Conservation (phyloP, 2,888 invertebrate genomes). For the Steromphala cineraria region DNA sequence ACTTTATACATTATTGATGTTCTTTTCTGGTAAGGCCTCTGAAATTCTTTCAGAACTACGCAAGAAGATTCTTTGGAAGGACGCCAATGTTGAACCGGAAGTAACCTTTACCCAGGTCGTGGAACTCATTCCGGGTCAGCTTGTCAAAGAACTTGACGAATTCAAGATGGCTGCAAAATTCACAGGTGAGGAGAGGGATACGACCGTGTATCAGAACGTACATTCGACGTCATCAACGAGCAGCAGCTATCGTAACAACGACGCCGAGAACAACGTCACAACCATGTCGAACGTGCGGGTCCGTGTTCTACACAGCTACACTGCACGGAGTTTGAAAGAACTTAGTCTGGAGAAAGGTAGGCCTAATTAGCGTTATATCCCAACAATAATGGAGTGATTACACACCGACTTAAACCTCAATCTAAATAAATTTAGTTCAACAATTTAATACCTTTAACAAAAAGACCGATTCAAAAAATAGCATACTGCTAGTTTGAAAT, state of each 20-base stretch:
- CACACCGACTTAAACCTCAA: no score
- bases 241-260: neutral
- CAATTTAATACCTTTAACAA: no score
- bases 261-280: slow-evolving; percentile 18
- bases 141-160: neutral
- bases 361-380: neutral
- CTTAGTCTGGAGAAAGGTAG: slow-evolving; percentile 47
- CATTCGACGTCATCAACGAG: neutral
- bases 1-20: no score
- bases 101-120: neutral
- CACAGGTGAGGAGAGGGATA: neutral
- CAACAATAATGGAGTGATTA: no score
- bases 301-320: slow-evolving; percentile 36
- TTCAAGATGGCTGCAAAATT: neutral
- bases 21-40: no score
- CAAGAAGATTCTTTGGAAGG: neutral
- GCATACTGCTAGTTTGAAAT: no score
- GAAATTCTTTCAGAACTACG: no score
- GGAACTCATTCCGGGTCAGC: neutral
- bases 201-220: neutral
- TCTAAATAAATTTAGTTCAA: no score
- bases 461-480: no score
- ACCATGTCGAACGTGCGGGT: slow-evolving; percentile 41
- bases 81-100: neutral
- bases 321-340: slow-evolving; percentile 29